Base-by-base conservation (phyloP, 2,113 vertebrate genomes). In the Paracanthobrama guichenoti region DNA sequence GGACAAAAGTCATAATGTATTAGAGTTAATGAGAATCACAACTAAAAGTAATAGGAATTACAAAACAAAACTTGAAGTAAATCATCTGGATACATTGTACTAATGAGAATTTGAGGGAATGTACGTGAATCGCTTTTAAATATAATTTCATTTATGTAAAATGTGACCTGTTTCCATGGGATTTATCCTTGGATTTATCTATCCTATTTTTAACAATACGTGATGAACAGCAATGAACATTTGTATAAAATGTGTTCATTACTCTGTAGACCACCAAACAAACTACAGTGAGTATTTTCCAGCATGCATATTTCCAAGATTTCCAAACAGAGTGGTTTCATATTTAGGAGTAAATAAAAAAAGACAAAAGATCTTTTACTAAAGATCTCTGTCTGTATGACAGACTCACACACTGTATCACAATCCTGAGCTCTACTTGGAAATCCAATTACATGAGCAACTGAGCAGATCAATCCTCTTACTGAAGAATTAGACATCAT, bases 381-480 rank as follows among this genome's bases (percentile, higher is more conserved):
- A 18, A 44, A 48, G 13, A 79, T 12, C 1, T 48, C 20, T 3
- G 3, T 66, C 24, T 64, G n/a, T 20, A 10, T 22, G 20, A n/a
- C 26, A 35, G 26, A n/a, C 50, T 35, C 50, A 6, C 48, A 1
- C 7, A 24, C 26, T 50, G 44, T 18, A 59, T 79, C 16, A 75
- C 73, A 75, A 50, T 75, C 73, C 48, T 20, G 26, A 50, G 26
- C 44, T 53, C 46, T 75, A 16, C 24, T 50, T 18, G 39, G 57
- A 64, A 48, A 79, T 79, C 57, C 53, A 46, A 24, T 79, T 64
- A 76, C 26, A 6, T 48, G 72, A 84, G 59, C 42, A 76, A 66
- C 28, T 77, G 73, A 35, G 59, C 62, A 59, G 9, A 84, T 77
- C 82, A 48, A 75, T 75, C 73, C 73, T 67, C 28, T 66, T 66